Evolutionary conservation across 2,888 invertebrate species (phyloP), one percentile per base, ranked within the genome.

Genomic region (Lepidonotus clava): DNA sequence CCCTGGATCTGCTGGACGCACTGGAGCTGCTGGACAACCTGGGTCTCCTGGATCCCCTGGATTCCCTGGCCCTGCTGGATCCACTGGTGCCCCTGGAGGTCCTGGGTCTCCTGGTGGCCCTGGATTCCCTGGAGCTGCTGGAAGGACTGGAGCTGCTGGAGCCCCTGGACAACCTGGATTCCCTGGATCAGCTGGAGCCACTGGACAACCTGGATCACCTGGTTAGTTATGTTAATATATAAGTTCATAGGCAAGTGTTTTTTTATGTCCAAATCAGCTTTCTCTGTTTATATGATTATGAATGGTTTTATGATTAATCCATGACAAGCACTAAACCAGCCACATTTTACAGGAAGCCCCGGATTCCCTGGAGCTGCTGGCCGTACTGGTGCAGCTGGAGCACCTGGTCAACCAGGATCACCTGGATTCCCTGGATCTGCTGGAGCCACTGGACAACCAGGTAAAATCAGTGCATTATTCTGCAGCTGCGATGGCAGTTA

Each of bases 1-100:
- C 2, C 46, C 40, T 51, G 85, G 85, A 41, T 38, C 14, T 24
- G 66, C 56, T 1, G 84, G 84, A 21, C 34, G 28, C 6, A 21
- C 80, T 40, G 84, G 84, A 38, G 61, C 84, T n/a, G 32, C 32
- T 51, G 83, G 83, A 56, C n/a, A 24, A 24, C 36, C 83, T 56
- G 83, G 83, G 0, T 40, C 21, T 8, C 56, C 85, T 46, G 87
- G 87, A 56, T 6, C 87, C 24, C 67, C 80, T 86, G 87, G 87
- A 36, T 28, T 66, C 24, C 66, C 80, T 21, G 87, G 87, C 24
- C n/a, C 36, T 1, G 34, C 40, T 61, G 87, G 87, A n/a, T 14
- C 40, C 4, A 61, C 71, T 83, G 87, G 87, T 4, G 28, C 4
- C 1, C 56, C 46, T 56, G 87, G 87, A 56, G 14, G 18, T 24